A percentile compares a stretch with the other conserved stretches of the same genome.
phyloP scores from a whole-genome alignment of 2,113 vertebrate species.

The Perccottus glenii region DNA sequence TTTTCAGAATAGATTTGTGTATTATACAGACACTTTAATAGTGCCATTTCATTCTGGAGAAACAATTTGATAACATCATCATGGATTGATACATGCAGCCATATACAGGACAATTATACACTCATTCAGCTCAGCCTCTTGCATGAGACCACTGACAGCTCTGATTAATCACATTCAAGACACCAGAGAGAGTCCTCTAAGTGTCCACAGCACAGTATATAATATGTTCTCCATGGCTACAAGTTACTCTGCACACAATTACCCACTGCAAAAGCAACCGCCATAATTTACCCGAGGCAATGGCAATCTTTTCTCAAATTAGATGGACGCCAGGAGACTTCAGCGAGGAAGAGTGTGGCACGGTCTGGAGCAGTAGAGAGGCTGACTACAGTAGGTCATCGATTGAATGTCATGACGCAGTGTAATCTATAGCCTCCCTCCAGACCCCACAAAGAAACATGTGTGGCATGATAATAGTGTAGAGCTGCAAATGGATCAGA shows the following conservation, averaged over 20 bases:
- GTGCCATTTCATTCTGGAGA: constrained; percentile 23
- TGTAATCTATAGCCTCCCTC: constrained; percentile 61
- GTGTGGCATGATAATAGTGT: constrained; percentile 51
- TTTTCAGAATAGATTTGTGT: neutral
- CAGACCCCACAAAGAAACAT: constrained; percentile 51
- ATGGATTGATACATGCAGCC: constrained; percentile 51
- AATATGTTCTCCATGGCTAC: constrained; percentile 9
- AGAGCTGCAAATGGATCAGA: constrained; percentile 32
- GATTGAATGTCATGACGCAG: constrained; percentile 57
- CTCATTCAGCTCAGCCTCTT: constrained; percentile 29
- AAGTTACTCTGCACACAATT: neutral
- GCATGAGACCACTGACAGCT: constrained; percentile 41
- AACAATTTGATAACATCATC: constrained; percentile 41
- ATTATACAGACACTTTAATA: constrained; percentile 29
- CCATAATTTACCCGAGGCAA: constrained; percentile 20
- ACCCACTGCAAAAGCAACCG: constrained; percentile 1
- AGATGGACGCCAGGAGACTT: constrained; percentile 6
- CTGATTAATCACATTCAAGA: constrained; percentile 40
- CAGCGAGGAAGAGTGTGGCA: constrained; percentile 14
- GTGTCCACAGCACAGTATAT: constrained; percentile 5
- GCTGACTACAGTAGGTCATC: constrained; percentile 55
- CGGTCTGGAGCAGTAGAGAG: constrained; percentile 14
- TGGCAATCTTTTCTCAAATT: constrained; percentile 10
- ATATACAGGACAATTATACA: constrained; percentile 47
- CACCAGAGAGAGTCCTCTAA: constrained; percentile 14